Evolutionary conservation across 2,113 vertebrate genomes (phyloP).

Genomic region (Riparia riparia): DNA sequence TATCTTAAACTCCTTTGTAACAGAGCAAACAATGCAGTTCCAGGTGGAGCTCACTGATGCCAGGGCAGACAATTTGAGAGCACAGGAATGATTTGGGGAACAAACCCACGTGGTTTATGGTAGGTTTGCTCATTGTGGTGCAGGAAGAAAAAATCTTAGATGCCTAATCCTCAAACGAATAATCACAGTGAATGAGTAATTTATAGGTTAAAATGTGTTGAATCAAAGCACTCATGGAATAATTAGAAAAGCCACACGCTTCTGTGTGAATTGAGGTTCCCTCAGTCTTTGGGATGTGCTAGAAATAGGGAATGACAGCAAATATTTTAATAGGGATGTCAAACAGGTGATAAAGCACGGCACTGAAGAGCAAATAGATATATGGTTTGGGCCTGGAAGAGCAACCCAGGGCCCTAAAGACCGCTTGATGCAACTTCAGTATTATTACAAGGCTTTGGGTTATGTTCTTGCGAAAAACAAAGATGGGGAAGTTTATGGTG

Average conservation of each 20-base stretch:
- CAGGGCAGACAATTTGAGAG: neutral
- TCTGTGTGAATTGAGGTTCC: neutral
- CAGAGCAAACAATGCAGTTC: constrained; percentile 13
- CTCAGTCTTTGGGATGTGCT: neutral
- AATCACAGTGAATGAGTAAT: neutral
- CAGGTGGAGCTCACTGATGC: neutral
- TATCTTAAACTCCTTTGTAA: constrained; percentile 8
- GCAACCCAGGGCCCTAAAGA: neutral
- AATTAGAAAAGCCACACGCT: neutral
- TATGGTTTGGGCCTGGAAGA: neutral
- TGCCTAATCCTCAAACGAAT: neutral
- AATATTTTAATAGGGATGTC: constrained; percentile 33
- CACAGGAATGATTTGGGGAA: neutral
- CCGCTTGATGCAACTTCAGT: neutral
- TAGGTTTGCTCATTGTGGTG: neutral
- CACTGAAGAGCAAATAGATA: neutral
- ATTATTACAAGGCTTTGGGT: neutral
- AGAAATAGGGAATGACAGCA: neutral
- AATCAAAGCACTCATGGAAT: neutral
- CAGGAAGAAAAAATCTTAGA: neutral
- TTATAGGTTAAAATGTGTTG: constrained; percentile 24
- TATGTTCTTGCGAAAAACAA: neutral
- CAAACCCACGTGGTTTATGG: neutral
- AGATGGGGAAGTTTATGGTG: neutral
- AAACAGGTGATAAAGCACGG: neutral